These are phyloP conservation scores for Anthophora plumipes DNA, from an alignment of 2,888 invertebrate species.

Conservation along the genomic window DNA sequence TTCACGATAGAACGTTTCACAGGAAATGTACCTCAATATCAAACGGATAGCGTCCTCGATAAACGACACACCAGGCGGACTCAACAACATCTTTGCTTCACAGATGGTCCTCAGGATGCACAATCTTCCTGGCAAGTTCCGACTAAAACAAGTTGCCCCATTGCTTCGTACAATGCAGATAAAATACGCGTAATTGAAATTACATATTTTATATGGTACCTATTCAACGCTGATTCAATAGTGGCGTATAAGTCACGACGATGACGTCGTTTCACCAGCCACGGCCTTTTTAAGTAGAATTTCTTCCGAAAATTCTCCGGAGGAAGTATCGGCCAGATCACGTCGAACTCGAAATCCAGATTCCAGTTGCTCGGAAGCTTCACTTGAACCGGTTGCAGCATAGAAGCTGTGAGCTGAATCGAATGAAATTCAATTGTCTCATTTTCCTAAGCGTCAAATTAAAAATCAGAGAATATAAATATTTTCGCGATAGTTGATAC, in stretches of 20 bases:
- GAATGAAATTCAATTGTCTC: neutral
- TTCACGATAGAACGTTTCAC: neutral
- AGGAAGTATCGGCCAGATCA: constrained; percentile 85
- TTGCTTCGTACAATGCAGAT: neutral
- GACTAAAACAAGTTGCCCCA: constrained; percentile 84
- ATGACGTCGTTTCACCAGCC: constrained; percentile 85
- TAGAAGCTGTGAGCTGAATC: constrained; percentile 86
- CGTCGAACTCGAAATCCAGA: constrained; percentile 87
- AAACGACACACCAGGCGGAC: constrained; percentile 87
- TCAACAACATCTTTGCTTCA: constrained; percentile 87
- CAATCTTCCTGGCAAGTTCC: constrained; percentile 87
- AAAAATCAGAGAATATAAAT: too few species aligned
- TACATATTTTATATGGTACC: constrained; percentile 80
- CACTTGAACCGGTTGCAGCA: constrained; percentile 86
- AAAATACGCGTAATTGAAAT: neutral
- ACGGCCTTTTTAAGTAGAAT: constrained; percentile 48
- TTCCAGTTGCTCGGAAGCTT: constrained; percentile 87
- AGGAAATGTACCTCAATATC: constrained; percentile 86
- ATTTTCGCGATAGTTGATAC: too few species aligned
- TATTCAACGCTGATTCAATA: constrained; percentile 84
- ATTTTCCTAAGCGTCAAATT: too few species aligned
- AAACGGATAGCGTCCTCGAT: constrained; percentile 89
- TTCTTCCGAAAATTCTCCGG: constrained; percentile 67
- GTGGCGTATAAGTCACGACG: constrained; percentile 86
- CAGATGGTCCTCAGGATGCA: constrained; percentile 90